A percentile compares a stretch with the other conserved stretches of the same genome.
Conservation (phyloP, 1,140 invertebrate genomes). For the Acyrthosiphon pisum region DNA sequence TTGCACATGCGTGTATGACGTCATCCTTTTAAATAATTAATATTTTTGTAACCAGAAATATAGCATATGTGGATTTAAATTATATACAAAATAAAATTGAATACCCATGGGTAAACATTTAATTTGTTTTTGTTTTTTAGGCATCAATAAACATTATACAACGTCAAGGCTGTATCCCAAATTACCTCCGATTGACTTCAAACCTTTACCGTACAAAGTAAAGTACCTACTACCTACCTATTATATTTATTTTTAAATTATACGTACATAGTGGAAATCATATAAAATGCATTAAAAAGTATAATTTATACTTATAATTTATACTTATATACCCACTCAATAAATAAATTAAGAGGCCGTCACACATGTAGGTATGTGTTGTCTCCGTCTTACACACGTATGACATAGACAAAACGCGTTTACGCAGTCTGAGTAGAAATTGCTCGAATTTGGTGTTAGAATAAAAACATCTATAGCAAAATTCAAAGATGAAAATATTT, state of each 20-base stretch:
- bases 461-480: too few species aligned
- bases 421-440: too few species aligned
- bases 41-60: neutral
- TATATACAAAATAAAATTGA: neutral
- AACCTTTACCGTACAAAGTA: constrained; percentile 34
- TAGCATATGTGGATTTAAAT: neutral
- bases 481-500: too few species aligned
- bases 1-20: neutral
- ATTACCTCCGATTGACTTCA: constrained; percentile 42
- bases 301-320: too few species aligned
- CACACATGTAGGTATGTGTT: too few species aligned
- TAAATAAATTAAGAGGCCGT: too few species aligned
- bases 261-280: neutral
- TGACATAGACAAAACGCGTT: too few species aligned
- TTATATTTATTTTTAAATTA: neutral
- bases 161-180: neutral
- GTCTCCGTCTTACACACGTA: too few species aligned
- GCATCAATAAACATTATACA: constrained; percentile 9
- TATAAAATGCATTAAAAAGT: neutral
- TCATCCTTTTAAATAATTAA: neutral
- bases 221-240: neutral
- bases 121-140: constrained; percentile 19
- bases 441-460: too few species aligned
- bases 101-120: neutral
- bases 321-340: too few species aligned